Base-by-base conservation (phyloP, 2,797 vertebrate species). In the Scolopax rusticola region DNA sequence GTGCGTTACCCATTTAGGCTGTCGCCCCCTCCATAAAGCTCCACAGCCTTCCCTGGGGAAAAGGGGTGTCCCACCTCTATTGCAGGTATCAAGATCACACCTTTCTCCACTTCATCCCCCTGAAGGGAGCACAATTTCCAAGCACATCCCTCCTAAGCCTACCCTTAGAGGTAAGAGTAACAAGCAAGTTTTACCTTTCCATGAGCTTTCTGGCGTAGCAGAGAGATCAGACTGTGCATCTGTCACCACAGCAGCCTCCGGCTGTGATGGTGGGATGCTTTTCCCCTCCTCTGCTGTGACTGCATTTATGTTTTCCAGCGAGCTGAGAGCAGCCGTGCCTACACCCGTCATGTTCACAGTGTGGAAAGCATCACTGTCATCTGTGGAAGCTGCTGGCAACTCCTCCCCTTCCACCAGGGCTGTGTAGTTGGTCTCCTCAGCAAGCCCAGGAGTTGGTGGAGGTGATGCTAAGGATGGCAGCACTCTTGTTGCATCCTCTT, bases 121-220 rank as follows among this genome's bases (percentile, higher is more conserved):
- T n/a, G 6, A 45, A 70, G 4, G 11, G 38, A 65, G 36, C 14
- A 50, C 10, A n/a, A 12, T 48, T 64, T 23, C n/a, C 54, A 71
- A 56, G 6, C 53, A 5, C 30, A 70, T 9, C 61, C 20, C 48
- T 67, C 36, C 33, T 24, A 80, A 54, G 21, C 6, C 12, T 20
- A 33, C 51, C 28, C 61, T 51, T 48, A 54, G 3, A 70, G 7
- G 15, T n/a, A 87, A 48, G 21, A 2, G 1, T 33, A 89, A 74
- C 5, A 70, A 9, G 33, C 50, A 78, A 68, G 33, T 57, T 59
- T 98, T 98, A 98, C 98, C 98, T 98, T 95, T 92, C 83, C 91
- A 45, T 9, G 79, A 76, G 77, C 90, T 81, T 92, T 84, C 88
- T 84, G 57, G 38, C 28, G 89, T 71, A 51, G 95, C 90, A 87